Base-by-base conservation (phyloP, 1,140 invertebrate species). In the Eupeodes corollae region DNA sequence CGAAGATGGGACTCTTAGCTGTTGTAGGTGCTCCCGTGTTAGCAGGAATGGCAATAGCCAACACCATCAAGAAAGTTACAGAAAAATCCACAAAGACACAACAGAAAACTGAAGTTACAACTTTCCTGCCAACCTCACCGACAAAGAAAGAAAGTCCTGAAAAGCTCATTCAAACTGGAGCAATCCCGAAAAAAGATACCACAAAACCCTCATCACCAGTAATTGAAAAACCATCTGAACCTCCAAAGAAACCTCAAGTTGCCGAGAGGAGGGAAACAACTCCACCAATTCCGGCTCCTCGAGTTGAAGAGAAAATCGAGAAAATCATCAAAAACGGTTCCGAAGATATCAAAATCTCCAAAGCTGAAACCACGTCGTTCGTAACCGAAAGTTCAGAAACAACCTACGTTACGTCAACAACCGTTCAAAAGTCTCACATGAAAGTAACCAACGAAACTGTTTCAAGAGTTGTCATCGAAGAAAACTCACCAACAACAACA, bases 1-100 rank as follows among this genome's bases (percentile, higher is more conserved):
- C 86, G 2, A 88, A 91, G 64, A 70, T 87, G 57, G 91, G 90
- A 15, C 68, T 91, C 2, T 62, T 91, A 32, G 82, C 82, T 49
- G 69, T 86, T 40, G 72, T 84, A 21, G 79, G 78, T 33, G 80
- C 79, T 15, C 82, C 83, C 9, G 75, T 87, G 52, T 59, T 88
- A 41, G 86, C 86, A 44, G 87, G 84, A 39, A 84, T 85, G 72
- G 82, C 81, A 37, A 79, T 87, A 13, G 79, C 80, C 35, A 79
- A 88, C 68, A 81, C 81, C 14, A 77, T 87, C 6, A 84, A 84
- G 58, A 70, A 63, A 47, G 57, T 73, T 10, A 60, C 21, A 3
- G 21, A 26, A 8, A 26, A 26, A 26, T 26, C 21, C 8, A 26
- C 21, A 5, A 26, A 26, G 8, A 26, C 21, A 5, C 21, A 3